Base-by-base conservation (phyloP, 2,888 invertebrate genomes). In the Lottia gigantea region DNA sequence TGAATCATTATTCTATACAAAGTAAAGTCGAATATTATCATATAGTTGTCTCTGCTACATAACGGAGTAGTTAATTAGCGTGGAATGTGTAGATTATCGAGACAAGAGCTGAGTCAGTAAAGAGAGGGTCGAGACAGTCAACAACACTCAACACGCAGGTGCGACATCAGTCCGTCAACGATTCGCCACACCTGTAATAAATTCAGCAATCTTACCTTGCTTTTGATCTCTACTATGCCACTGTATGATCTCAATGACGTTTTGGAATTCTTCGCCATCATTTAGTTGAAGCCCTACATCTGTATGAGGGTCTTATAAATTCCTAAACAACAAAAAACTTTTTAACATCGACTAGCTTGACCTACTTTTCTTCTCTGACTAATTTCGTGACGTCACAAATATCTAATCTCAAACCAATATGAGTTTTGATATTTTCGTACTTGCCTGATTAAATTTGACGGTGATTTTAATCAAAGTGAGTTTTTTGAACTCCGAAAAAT, bases 191-290 rank as follows among this genome's bases (percentile, higher is more conserved):
- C 73, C 73, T 74, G 74, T 62, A 25, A 19, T 55, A 55, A 8
- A 61, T 46, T 62, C 26, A n/a, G 46, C 14, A 19, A 45, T 63
- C 75, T 76, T 79, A 83, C 83, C 82, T 83, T 82, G 80, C 82
- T 83, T 74, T 83, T 83, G n/a, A 83, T 79, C 67, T 83, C 83
- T 62, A 83, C 76, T 25, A 80, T 67, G 25, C 77, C 78, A 46
- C 74, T 75, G 31, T 80, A 67, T 40, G 67, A 66, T 65, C 68
- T 73, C 23, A 72, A 66, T 15, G 80, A 77, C 70, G 80, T 73
- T 72, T 79, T 82, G 23, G 81, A 80, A 74, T 70, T 75, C 76
- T 76, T 81, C 66, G 83, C 78, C 83, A 83, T 83, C 46, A 67
- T 73, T 67, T 46, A 66, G n/a, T 46, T 45, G 49, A 73, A 46